A percentile compares a stretch with the other conserved stretches of the same genome.
These are phyloP conservation scores for Amyelois transitella DNA, from an alignment of 1,140 invertebrate species.

Conservation along the genomic window DNA sequence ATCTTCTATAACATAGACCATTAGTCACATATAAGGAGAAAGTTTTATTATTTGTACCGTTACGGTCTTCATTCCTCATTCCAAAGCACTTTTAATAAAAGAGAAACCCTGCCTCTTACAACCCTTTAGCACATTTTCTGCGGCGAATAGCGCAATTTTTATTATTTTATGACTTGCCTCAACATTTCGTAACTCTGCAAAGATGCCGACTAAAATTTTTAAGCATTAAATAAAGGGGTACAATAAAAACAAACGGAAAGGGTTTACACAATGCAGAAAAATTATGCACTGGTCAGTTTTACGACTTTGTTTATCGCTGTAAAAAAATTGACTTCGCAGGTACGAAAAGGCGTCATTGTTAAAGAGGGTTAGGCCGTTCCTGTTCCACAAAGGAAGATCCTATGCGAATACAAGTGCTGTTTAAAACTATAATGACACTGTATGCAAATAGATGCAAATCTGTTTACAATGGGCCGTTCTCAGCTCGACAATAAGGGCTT, in stretches of 20 bases:
- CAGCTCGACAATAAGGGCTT: slow-evolving; percentile 28
- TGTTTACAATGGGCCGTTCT: slow-evolving; percentile 38
- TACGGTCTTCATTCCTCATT: slow-evolving; percentile 38
- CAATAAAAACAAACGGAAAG: slow-evolving; percentile 69
- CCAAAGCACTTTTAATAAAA: slow-evolving; percentile 42
- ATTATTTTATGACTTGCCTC: slow-evolving; percentile 60
- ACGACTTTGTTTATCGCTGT: slow-evolving; percentile 34
- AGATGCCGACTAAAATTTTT: slow-evolving; percentile 45
- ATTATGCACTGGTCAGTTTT: slow-evolving; percentile 65
- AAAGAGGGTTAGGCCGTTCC: slow-evolving; percentile 13
- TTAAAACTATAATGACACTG: slow-evolving; percentile 34
- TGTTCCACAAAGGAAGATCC: slow-evolving; percentile 19
- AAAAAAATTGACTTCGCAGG: slow-evolving; percentile 58
- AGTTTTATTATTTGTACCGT: slow-evolving; percentile 44
- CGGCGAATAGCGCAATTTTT: slow-evolving; percentile 66
- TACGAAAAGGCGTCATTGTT: slow-evolving; percentile 45
- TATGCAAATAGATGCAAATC: slow-evolving; percentile 61
- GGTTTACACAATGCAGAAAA: slow-evolving; percentile 69
- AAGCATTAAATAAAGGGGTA: slow-evolving; percentile 46
- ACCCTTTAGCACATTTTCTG: slow-evolving; percentile 66
- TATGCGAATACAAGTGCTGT: slow-evolving; percentile 42
- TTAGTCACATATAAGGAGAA: slow-evolving; percentile 36
- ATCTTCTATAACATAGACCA: slow-evolving; percentile 35
- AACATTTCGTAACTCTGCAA: slow-evolving; percentile 64
- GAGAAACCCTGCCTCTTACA: slow-evolving; percentile 40